Evolutionary conservation across 2,113 vertebrate species (phyloP).

Genomic region (Coreoperca whiteheadi): DNA sequence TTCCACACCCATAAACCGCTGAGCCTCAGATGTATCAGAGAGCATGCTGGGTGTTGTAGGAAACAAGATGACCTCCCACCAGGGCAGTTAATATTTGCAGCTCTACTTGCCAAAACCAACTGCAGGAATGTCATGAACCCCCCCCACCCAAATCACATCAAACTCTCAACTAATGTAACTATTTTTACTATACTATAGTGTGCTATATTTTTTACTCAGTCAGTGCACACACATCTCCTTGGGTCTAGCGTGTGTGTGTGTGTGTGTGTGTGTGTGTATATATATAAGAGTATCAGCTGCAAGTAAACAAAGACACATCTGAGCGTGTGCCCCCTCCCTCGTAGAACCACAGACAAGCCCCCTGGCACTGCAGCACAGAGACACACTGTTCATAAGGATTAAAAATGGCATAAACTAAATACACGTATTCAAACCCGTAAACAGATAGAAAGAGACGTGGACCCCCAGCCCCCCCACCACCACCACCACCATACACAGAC

Average conservation of each 20-base stretch:
- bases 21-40: not conserved
- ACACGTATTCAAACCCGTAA: not conserved
- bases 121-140: not conserved
- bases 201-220: not conserved
- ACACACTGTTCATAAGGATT: constrained; percentile 28
- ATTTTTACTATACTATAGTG: not conserved
- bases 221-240: not conserved
- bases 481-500: not conserved
- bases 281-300: constrained; percentile 27
- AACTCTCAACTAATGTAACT: not conserved
- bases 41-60: constrained; percentile 37
- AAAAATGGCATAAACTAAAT: not conserved
- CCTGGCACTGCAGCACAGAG: constrained; percentile 7
- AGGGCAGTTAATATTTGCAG: not conserved
- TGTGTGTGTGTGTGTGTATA: not conserved
- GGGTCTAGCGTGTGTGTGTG: not conserved
- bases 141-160: not conserved
- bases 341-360: not conserved
- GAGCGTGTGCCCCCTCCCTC: not conserved
- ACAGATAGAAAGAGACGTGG: not conserved
- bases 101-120: not conserved
- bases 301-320: constrained; percentile 42
- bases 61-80: constrained; percentile 7
- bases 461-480: no score
- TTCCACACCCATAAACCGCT: not conserved